Conservation (phyloP, 2,113 vertebrate genomes). For the Pangasianodon gigas region DNA sequence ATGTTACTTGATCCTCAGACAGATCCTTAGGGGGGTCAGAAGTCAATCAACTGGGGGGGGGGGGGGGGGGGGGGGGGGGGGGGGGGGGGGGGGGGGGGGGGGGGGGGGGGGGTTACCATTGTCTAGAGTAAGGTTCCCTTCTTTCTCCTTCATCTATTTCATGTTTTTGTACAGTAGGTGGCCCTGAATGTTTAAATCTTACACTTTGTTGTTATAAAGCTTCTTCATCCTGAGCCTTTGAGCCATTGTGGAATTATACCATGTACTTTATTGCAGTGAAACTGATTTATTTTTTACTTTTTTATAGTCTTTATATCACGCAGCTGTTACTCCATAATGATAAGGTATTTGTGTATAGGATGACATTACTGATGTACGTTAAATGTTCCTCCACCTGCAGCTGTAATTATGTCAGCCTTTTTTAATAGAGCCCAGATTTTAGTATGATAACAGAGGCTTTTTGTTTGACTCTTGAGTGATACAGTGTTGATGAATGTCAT, state of each 20-base stretch:
- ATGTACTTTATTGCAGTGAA: not conserved
- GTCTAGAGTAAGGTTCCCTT: not conserved
- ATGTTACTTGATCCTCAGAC: conserved; percentile 24
- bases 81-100: not conserved
- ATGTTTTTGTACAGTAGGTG: not conserved
- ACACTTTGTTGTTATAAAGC: not conserved
- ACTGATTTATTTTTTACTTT: not conserved
- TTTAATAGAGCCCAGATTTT: not conserved
- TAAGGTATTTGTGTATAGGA: not conserved
- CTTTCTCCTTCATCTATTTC: not conserved
- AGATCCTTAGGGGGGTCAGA: not conserved
- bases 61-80: not conserved
- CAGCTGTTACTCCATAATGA: not conserved
- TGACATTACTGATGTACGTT: not conserved
- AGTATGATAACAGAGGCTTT: not conserved
- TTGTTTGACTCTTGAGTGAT: not conserved
- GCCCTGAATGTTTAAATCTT: not conserved
- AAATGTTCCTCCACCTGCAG: not conserved
- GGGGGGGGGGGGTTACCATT: not conserved
- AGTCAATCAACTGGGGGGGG: not conserved
- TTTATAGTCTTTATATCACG: not conserved
- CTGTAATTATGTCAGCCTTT: not conserved
- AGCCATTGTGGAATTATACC: not conserved
- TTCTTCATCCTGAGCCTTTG: not conserved
- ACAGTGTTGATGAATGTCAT: not conserved